Base-by-base conservation (phyloP, 2,888 invertebrate species). In the Cybosia mesomella region DNA sequence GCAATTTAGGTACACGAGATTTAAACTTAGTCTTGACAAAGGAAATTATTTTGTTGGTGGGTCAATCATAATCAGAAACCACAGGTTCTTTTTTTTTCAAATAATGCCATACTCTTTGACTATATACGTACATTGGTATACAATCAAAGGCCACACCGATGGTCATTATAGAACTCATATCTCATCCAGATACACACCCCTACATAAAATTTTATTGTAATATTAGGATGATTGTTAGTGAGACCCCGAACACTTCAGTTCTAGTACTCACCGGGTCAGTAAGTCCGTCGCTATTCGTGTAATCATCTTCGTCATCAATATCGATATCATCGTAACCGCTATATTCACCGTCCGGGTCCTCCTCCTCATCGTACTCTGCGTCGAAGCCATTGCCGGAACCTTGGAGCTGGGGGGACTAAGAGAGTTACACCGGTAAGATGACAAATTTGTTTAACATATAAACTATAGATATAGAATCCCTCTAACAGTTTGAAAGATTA, bases 341-440 rank as follows among this genome's bases (percentile, higher is more conserved):
- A 87, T 91, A 91, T 80, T 93, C 91, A 24, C 76, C 87, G 65
- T 84, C 87, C 0, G 53, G 74, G 58, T 89, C 92, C 9, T 90
- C 95, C 28, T 95, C 95, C 9, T 92, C 94, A 66, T 80, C 87
- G 60, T 92, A 95, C 21, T 95, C 95, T 11, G 90, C 92, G 79
- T 93, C 92, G 75, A 93, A 94, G 82, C 86, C 73, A 43, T 77
- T 85, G 66, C 92, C 94, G 0, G 94, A 93, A 0, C 92, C 93
- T 21, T 91, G 91, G 66, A 91, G 88, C 18, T 74, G 73, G 9
- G 84, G 57, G 22, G 68, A 64, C 68, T 64, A 24, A 39, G 9
- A 24, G 18, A 49, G 10, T 49, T 34, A 15, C 22, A 58, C 9
- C 2, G 4, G 18, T 49, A 55, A 57, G 34, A 43, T 58, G 36